Conservation (phyloP, 2,113 vertebrate species). For the Anoura caudifer region DNA sequence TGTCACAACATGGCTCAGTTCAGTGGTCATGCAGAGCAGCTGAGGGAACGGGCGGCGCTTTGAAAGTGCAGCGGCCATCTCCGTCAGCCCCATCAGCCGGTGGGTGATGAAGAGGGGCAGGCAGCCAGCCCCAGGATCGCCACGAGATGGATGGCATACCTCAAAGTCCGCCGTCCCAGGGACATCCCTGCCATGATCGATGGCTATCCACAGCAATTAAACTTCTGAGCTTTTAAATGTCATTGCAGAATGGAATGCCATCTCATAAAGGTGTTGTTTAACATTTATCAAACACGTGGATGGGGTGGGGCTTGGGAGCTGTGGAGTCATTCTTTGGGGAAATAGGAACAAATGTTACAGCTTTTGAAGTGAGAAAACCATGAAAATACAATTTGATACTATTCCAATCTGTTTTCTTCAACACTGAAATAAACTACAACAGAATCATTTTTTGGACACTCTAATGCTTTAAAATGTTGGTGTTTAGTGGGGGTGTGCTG, state of each 20-base stretch:
- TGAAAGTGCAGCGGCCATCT: conserved; percentile 69
- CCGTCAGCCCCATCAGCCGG: conserved; percentile 53
- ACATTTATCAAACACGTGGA: conserved; percentile 66
- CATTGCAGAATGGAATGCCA: conserved; percentile 56
- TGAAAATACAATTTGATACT: not conserved
- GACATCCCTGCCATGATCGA: conserved; percentile 40
- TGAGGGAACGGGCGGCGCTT: conserved; percentile 66
- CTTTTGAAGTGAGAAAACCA: not conserved
- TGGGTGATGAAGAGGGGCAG: conserved; percentile 55
- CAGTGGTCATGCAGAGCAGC: conserved; percentile 80
- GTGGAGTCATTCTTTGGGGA: conserved; percentile 44
- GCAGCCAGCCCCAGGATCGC: conserved; percentile 38
- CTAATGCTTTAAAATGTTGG: not conserved
- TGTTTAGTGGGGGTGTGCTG: not conserved
- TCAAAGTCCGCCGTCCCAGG: conserved; percentile 53
- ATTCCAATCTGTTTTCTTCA: not conserved
- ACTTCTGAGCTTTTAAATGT: conserved; percentile 70
- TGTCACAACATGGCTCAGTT: conserved; percentile 84
- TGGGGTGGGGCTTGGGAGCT: not conserved
- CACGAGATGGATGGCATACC: conserved; percentile 50
- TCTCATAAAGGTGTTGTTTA: conserved; percentile 68
- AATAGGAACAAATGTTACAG: conserved; percentile 47
- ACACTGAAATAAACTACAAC: not conserved
- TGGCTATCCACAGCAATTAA: conserved; percentile 74
- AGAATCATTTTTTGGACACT: not conserved